Evolutionary conservation across 2,888 invertebrate species (phyloP).

Genomic region (Lapara coniferarum): DNA sequence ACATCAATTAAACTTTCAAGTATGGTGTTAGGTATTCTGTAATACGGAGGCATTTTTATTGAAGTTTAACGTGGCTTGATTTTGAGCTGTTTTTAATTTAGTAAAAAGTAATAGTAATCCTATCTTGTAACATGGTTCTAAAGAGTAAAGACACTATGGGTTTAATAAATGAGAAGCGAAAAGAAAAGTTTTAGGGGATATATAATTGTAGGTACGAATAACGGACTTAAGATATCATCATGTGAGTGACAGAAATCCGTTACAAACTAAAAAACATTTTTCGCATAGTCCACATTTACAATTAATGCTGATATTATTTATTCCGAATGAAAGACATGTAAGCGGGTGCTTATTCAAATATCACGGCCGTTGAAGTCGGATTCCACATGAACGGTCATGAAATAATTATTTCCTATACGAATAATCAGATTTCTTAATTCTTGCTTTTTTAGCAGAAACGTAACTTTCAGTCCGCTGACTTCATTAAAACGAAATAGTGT

Average conservation of each 20-base stretch:
- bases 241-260: conserved; percentile 36
- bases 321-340: neutral
- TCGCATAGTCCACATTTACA: conserved; percentile 28
- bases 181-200: neutral
- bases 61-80: too few relatives aligned
- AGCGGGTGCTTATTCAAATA: conserved; percentile 46
- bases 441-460: conserved; percentile 61
- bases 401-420: conserved; percentile 52
- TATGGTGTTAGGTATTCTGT: neutral
- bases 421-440: conserved; percentile 48
- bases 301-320: conserved; percentile 31
- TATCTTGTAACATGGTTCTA: too few relatives aligned
- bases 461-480: conserved; percentile 70
- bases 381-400: conserved; percentile 65
- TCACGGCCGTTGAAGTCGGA: conserved; percentile 67
- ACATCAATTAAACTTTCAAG: conserved; percentile 56
- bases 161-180: too few relatives aligned
- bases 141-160: too few relatives aligned
- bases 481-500: conserved; percentile 67
- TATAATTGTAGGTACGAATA: neutral
- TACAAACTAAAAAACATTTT: conserved; percentile 27
- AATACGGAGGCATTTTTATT: too few relatives aligned
- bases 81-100: too few relatives aligned
- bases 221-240: conserved; percentile 28
- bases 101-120: too few relatives aligned